A percentile compares a stretch with the other conserved stretches of the same genome.
Conservation (phyloP, 2,113 vertebrate genomes). For the Trochalopteron elliotii region DNA sequence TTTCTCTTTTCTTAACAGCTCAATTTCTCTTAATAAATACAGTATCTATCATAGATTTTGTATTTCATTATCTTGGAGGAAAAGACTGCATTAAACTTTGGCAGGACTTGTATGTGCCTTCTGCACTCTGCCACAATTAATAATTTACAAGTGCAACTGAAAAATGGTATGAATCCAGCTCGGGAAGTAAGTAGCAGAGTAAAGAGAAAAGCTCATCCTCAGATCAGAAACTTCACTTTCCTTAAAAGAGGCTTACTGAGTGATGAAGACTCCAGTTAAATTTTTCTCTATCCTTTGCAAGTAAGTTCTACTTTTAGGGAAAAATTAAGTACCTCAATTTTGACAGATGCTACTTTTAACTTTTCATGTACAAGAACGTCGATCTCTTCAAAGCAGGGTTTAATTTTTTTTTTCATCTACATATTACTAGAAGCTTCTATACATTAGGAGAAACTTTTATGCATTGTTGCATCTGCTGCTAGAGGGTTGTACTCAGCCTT, state of each 20-base stretch:
- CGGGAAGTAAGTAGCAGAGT: not conserved
- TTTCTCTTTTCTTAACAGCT: not conserved
- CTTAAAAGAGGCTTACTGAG: not conserved
- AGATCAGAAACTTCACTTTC: not conserved
- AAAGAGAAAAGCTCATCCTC: conserved; percentile 18
- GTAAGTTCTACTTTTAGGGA: not conserved
- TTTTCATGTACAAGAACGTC: not conserved
- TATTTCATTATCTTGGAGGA: not conserved
- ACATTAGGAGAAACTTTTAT: not conserved
- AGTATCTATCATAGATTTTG: not conserved
- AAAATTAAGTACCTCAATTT: not conserved
- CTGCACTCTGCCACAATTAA: not conserved
- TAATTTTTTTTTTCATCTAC: not conserved
- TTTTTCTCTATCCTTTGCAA: not conserved
- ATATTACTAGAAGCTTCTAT: not conserved
- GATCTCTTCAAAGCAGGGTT: not conserved
- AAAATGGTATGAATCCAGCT: not conserved
- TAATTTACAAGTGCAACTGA: not conserved
- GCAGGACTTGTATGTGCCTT: not conserved
- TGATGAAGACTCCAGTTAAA: not conserved
- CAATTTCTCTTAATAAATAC: not conserved
- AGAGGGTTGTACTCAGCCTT: not conserved
- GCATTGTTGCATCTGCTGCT: not conserved
- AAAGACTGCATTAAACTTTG: not conserved
- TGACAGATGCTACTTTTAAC: not conserved